Evolutionary conservation across 64 coral and sea anemone species (phyloP).

Genomic region (Dendronephthya gigantea): DNA sequence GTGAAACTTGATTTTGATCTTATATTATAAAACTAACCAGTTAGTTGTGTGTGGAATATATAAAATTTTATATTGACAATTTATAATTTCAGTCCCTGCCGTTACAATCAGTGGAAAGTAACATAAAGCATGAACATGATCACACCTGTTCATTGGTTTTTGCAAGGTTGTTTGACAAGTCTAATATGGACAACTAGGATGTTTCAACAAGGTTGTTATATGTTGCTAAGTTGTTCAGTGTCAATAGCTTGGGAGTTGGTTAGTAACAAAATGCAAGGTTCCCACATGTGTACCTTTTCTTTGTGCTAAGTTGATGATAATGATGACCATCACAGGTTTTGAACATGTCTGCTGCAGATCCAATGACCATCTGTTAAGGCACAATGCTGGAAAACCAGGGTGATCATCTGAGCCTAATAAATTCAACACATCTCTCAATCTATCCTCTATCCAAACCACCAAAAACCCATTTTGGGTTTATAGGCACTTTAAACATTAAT

Average conservation of each 20-base stretch:
- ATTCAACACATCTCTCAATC: too few species aligned
- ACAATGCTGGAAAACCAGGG: slow-evolving; percentile 12
- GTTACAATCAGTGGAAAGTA: not conserved
- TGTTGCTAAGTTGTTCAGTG: too few species aligned
- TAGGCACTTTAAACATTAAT: too few species aligned
- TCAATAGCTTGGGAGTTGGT: not conserved
- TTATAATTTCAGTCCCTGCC: too few species aligned
- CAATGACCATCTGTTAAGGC: slow-evolving; percentile 24
- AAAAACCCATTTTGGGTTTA: too few species aligned
- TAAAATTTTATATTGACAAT: not conserved
- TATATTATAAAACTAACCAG: not conserved
- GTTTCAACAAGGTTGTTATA: not conserved
- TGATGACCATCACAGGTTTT: not conserved
- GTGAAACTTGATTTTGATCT: not conserved
- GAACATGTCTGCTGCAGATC: not conserved
- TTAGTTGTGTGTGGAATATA: not conserved
- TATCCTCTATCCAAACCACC: too few species aligned
- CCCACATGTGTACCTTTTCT: not conserved
- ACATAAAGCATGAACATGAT: not conserved
- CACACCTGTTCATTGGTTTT: too few species aligned
- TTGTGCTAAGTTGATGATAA: not conserved
- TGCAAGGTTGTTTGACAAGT: not conserved
- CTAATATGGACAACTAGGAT: not conserved
- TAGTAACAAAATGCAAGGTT: not conserved
- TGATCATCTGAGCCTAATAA: too few species aligned